Base-by-base conservation (phyloP, 2,113 vertebrate genomes). In the Blennius ocellaris region DNA sequence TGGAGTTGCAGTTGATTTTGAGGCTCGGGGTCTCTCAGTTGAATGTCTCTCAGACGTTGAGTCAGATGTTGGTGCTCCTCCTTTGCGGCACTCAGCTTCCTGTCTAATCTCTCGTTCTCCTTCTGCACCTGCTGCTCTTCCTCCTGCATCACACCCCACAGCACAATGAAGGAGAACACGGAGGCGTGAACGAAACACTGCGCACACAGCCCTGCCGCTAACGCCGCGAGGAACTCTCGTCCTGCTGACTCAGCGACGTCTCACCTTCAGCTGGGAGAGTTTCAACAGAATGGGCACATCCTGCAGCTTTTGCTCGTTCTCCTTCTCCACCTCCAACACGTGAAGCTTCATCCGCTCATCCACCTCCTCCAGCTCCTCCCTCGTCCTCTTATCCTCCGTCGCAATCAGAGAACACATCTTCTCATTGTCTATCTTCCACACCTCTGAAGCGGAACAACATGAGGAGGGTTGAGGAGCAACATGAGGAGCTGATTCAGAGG, bases 301-400 rank as follows among this genome's bases (percentile, higher is more conserved):
- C 0, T 79, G 79, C 61, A 97, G 96, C 3, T 93, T 93, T 47
- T 89, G 90, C 81, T 96, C 94, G 0, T 98, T 96, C 0, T 94
- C 93, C 68, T 85, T 90, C 72, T 94, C 89, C 84, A 98, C 89
- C 0, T 86, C 69, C 0, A 10, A 85, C 52, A 96, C 92, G 41
- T 94, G 95, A 6, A 69, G 81, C 0, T 93, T 95, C 87, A 95
- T 96, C 36, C 92, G 75, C 63, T 97, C 93, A 67, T 97, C 95
- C 3, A 96, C 69, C 60, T 95, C 92, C 0, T 82, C 81, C 62
- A 96, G 87, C 73, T 96, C 96, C 0, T 89, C 95, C 78, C 92
- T 94, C 15, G 93, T 90, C 62, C 80, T 88, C 53, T 94, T 83
- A 5, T 95, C 91, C 1, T 96, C 92, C 55, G 94, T 92, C 0